Evolutionary conservation across 2,797 vertebrate genomes (phyloP).

Genomic region (Anas capensis): DNA sequence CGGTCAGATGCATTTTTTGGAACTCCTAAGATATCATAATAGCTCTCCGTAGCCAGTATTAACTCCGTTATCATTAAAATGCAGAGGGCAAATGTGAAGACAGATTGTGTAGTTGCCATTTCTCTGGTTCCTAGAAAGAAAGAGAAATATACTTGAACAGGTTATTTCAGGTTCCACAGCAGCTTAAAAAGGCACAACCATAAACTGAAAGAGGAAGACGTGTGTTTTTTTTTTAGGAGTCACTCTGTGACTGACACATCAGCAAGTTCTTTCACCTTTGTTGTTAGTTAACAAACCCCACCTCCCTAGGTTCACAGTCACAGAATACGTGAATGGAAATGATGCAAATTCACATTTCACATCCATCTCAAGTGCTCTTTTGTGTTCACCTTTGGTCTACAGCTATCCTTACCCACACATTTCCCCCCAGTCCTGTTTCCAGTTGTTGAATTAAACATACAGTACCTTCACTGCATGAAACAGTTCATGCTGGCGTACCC

Average conservation of each 20-base stretch:
- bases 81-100: slow-evolving; percentile 88
- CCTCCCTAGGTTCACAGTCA: not conserved
- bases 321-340: not conserved
- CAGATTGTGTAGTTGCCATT: slow-evolving; percentile 90
- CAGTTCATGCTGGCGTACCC: not conserved
- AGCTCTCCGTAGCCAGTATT: slow-evolving; percentile 92
- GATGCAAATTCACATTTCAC: not conserved
- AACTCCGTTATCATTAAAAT: slow-evolving; percentile 95
- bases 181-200: not conserved
- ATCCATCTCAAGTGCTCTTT: not conserved
- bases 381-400: not conserved
- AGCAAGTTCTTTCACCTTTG: rapidly evolving
- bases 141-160: slow-evolving; percentile 9
- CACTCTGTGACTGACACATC: not conserved
- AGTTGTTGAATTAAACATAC: not conserved
- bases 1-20: slow-evolving; percentile 92
- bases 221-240: not conserved
- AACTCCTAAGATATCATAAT: slow-evolving; percentile 93
- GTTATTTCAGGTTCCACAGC: not conserved
- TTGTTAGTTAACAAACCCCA: not conserved
- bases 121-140: slow-evolving; percentile 68
- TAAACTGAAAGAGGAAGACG: not conserved
- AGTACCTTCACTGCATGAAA: not conserved
- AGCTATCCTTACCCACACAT: not conserved
- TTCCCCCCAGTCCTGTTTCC: not conserved